Percentiles rank a stretch among this genome's conserved stretches.
Evolutionary conservation across 2,888 invertebrate species (phyloP).

Genomic region (Andricus curvator): DNA sequence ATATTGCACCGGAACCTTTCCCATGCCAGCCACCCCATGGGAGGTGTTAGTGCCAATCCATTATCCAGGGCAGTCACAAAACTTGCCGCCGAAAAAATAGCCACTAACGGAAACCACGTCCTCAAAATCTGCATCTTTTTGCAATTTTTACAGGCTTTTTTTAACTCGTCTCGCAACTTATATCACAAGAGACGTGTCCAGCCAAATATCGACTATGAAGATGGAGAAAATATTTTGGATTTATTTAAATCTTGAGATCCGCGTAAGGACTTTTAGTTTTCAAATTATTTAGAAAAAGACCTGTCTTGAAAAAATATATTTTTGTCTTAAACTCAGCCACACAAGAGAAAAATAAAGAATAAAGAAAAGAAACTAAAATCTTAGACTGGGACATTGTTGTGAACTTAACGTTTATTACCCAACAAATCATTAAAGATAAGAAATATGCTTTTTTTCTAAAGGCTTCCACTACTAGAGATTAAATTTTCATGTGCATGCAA

Average conservation of each 20-base stretch:
- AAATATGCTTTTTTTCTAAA: no score
- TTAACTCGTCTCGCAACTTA: neutral
- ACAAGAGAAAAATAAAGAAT: no score
- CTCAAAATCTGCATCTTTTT: slow-evolving; percentile 59
- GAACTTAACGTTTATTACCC: no score
- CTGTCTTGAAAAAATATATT: neutral
- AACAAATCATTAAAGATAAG: no score
- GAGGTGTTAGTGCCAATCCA: slow-evolving; percentile 90
- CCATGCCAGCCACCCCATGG: slow-evolving; percentile 96
- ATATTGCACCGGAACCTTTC: slow-evolving; percentile 92
- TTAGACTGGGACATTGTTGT: no score
- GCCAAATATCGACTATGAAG: neutral
- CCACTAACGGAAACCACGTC: slow-evolving; percentile 62
- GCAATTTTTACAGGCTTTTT: slow-evolving; percentile 53
- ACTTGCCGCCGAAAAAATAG: slow-evolving; percentile 58
- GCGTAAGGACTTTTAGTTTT: neutral
- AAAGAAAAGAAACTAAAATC: no score
- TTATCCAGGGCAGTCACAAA: slow-evolving; percentile 83
- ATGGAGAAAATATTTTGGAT: slow-evolving; percentile 50
- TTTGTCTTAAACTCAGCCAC: no score
- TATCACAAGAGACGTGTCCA: neutral
- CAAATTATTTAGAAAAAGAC: neutral
- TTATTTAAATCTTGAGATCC: neutral
- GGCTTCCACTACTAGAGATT: no score
- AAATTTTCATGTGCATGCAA: no score